Evolutionary conservation across 2,113 vertebrate species (phyloP), one percentile per base, ranked within the genome.

Genomic region (Upupa epops): DNA sequence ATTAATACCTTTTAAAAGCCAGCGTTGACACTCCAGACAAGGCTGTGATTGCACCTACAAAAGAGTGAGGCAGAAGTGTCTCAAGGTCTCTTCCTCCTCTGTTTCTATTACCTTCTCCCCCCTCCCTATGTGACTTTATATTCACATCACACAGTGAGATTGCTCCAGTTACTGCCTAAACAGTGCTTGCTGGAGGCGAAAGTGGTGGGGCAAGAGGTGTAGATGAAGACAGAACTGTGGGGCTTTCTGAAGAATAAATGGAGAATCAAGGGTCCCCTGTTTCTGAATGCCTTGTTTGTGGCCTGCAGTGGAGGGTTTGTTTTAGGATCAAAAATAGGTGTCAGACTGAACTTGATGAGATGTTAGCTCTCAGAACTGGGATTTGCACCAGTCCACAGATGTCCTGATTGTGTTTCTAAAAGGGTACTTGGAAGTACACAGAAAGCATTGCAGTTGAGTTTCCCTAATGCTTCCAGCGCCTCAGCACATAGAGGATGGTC

Each of bases 401-500:
- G 51, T 40, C 58, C 5, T 55, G 42, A 46, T 61, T 2, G 3
- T 32, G 25, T 69, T 79, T 63, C 4, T 77, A 20, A 65, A 51
- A 63, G 32, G 15, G 13, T 46, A 69, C 24, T 73, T 88, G 60
- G 58, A 54, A 72, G 6, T 54, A 19, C 54, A 40, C 2, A 42
- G 40, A 68, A 55, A 49, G 40, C 0, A 0, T 31, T 49, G 31
- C 1, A 1, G 8, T 34, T 46, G 6, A 4, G 1, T 85, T 89
- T 34, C 28, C 5, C 17, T 51, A 29, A 22, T 73, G 14, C 7
- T 42, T 80, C 26, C 21, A 45, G 13, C 24, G 86, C 21, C 26
- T 65, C 40, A 64, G 19, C 42, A n/a, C 0, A 0, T 4, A 48
- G 34, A 60, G 32, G 37, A 31, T 2, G 3, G 8, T 63, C 8